Evolutionary conservation across 2,797 vertebrate genomes (phyloP).

Genomic region (Psittacula echo): DNA sequence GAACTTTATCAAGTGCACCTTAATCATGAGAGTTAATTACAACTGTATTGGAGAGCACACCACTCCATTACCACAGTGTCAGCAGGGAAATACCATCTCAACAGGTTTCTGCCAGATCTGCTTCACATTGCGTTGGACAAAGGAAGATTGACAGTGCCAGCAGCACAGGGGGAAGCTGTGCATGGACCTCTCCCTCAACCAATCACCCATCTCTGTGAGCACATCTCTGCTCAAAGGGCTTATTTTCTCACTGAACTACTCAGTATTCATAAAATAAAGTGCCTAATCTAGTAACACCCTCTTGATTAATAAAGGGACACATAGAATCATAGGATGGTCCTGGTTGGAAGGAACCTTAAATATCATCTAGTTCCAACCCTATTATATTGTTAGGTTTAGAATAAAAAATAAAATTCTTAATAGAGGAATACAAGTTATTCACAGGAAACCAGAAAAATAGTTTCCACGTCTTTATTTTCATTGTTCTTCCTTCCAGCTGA

Average conservation of each 20-base stretch:
- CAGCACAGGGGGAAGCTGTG: fast-evolving
- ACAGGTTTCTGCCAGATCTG: neutral
- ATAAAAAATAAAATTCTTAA: neutral
- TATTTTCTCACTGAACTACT: neutral
- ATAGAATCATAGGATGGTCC: neutral
- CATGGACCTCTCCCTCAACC: fast-evolving
- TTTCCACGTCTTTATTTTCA: neutral
- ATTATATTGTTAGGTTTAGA: neutral
- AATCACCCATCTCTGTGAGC: neutral
- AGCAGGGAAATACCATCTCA: neutral
- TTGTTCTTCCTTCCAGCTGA: neutral
- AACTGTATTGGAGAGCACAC: neutral
- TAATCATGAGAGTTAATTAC: neutral
- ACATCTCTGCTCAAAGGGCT: neutral
- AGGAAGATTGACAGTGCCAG: neutral
- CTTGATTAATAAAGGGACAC: neutral
- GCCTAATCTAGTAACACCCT: neutral
- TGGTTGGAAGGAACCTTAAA: neutral
- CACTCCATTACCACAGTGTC: neutral
- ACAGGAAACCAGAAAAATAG: neutral
- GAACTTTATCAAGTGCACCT: neutral
- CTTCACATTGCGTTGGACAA: neutral
- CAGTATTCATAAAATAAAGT: neutral
- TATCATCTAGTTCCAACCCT: neutral
- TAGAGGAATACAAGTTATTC: neutral